A percentile compares a stretch with the other conserved stretches of the same genome.
Conservation (phyloP, 53 echinoderm and acorn worm genomes). For the Astropecten irregularis region DNA sequence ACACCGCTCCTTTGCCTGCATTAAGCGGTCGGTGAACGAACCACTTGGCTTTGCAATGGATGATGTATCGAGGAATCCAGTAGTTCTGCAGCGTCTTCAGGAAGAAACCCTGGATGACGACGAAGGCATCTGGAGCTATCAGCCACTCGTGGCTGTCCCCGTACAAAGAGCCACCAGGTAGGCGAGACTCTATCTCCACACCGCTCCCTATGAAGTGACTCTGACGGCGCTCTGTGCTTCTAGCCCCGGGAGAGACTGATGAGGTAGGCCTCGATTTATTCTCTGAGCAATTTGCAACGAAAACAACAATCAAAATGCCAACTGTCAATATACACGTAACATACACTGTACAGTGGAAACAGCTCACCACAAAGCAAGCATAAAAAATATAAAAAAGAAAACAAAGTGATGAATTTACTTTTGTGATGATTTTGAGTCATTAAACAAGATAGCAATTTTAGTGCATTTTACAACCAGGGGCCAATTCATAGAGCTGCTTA, state of each 20-base stretch:
- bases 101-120: constrained; percentile 66
- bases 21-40: neutral
- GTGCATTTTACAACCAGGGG: too few relatives aligned
- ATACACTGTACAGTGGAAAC: too few relatives aligned
- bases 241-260: constrained; percentile 1
- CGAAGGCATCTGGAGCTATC: constrained; percentile 36
- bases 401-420: too few relatives aligned
- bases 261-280: too few relatives aligned
- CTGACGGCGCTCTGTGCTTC: constrained; percentile 35
- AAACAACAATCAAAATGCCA: too few relatives aligned
- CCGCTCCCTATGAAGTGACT: constrained; percentile 59
- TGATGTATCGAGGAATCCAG: constrained; percentile 90
- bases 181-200: constrained; percentile 54
- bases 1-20: neutral
- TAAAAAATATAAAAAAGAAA: too few relatives aligned
- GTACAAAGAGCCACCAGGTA: constrained; percentile 57
- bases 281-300: too few relatives aligned
- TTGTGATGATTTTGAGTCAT: too few relatives aligned
- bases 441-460: too few relatives aligned
- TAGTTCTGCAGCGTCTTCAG: constrained; percentile 84
- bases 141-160: constrained; percentile 46
- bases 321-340: too few relatives aligned
- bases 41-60: constrained; percentile 80
- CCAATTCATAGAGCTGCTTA: too few relatives aligned
- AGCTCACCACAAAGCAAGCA: too few relatives aligned